Evolutionary conservation across 2,888 invertebrate species (phyloP).

Genomic region (Spicauda simplicius): DNA sequence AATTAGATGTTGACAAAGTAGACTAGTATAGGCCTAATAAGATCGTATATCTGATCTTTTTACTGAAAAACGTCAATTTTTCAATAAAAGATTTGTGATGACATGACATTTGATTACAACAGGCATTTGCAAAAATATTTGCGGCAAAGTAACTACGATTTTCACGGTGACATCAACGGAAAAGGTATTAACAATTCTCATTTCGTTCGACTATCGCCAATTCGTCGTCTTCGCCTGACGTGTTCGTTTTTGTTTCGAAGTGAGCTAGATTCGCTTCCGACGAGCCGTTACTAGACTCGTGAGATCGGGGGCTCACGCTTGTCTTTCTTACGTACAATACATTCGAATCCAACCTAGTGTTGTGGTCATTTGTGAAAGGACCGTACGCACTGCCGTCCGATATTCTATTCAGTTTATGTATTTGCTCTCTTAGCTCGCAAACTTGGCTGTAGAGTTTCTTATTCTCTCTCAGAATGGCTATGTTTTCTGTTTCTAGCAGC

Average conservation of each 20-base stretch:
- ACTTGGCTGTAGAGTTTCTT: slow-evolving; percentile 89
- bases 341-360: slow-evolving; percentile 65
- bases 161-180: background rate
- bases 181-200: slow-evolving; percentile 47
- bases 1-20: too few species aligned
- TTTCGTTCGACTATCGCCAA: slow-evolving; percentile 72
- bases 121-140: background rate
- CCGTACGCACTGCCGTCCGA: slow-evolving; percentile 73
- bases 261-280: slow-evolving; percentile 73
- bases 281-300: slow-evolving; percentile 75
- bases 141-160: too few species aligned
- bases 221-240: slow-evolving; percentile 77
- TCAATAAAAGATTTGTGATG: background rate
- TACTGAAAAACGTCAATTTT: background rate
- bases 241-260: slow-evolving; percentile 71
- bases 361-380: slow-evolving; percentile 51
- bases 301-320: slow-evolving; percentile 73
- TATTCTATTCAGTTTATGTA: slow-evolving; percentile 76
- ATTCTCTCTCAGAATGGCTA: slow-evolving; percentile 94
- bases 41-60: background rate
- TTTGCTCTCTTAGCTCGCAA: slow-evolving; percentile 76
- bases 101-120: background rate
- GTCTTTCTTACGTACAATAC: slow-evolving; percentile 72
- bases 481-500: slow-evolving; percentile 94
- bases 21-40: background rate